Evolutionary conservation across 2,888 invertebrate species (phyloP).

Genomic region (Apeira syringaria): DNA sequence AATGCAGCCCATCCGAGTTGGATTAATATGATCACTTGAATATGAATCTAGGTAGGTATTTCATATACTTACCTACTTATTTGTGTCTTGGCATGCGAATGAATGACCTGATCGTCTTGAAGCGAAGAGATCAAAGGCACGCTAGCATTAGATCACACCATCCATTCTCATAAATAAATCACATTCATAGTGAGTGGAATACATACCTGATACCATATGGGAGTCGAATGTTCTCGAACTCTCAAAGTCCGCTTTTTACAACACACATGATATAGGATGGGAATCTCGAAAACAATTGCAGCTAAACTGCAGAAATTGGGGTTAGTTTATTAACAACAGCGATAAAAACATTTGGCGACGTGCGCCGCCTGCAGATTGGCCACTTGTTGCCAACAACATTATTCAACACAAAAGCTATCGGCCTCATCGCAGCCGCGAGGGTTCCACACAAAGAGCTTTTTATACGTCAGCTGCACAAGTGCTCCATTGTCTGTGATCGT

Average conservation of each 20-base stretch:
- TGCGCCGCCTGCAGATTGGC: constrained; percentile 27
- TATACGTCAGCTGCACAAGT: constrained; percentile 78
- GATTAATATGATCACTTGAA: too few relatives aligned
- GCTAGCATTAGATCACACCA: too few relatives aligned
- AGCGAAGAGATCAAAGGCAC: too few relatives aligned
- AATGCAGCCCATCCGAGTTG: too few relatives aligned
- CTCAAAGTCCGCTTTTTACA: constrained; percentile 4
- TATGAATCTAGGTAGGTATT: too few relatives aligned
- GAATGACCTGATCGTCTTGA: too few relatives aligned
- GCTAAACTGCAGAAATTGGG: constrained; percentile 10
- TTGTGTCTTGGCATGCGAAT: too few relatives aligned
- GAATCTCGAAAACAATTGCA: constrained; percentile 14
- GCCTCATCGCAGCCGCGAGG: constrained; percentile 9
- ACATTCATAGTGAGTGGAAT: too few relatives aligned
- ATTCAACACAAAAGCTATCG: constrained; percentile 22
- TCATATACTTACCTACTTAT: too few relatives aligned
- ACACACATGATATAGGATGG: constrained; percentile 10
- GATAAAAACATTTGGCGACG: constrained; percentile 27
- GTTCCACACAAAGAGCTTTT: constrained; percentile 47
- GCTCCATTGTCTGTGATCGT: constrained; percentile 50
- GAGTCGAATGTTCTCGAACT: background rate
- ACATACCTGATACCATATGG: too few relatives aligned
- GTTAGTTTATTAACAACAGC: constrained; percentile 22
- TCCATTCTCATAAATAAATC: too few relatives aligned
- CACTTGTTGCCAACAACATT: constrained; percentile 31